Base-by-base conservation (phyloP, 2,113 vertebrate genomes). In the Bolborhynchus lineola region DNA sequence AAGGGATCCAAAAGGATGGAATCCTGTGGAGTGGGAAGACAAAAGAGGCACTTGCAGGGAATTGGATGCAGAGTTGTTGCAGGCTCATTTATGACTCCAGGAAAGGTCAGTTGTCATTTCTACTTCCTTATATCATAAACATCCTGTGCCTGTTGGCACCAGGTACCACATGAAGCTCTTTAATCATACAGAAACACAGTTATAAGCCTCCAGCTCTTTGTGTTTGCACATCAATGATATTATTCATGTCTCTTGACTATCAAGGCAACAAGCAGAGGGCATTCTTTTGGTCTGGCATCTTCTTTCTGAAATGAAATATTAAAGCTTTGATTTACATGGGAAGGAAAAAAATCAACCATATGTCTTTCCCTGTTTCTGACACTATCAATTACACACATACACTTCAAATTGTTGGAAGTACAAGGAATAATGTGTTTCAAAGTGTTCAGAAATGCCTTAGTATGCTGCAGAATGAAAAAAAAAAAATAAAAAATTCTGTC, bases 41-140 rank as follows among this genome's bases (percentile, higher is more conserved):
- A 10, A 81, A 86, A 84, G 60, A 71, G 18, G 10, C 17, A 52
- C 52, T 57, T 65, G 18, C 18, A 72, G 15, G 39, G 65, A 90
- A 67, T 37, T 42, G 77, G 84, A 20, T 35, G 42, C 39, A n/a
- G 60, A 90, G 71, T 93, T 90, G 16, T 83, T 78, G 35, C 57
- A 55, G 57, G 44, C 52, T 92, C 72, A 76, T 82, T 95, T 88
- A 26, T 83, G 82, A 63, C 84, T 90, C 64, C 81, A 92, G 55
- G 59, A 90, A 92, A 95, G 92, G 95, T 96, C 87, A 92, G 53
- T 80, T 95, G 88, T 93, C 85, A 88, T 88, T 94, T 95, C 46
- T 63, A 3, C 50, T 89, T 28, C 14, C 29, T 95, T 94, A 71
- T 50, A 68, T 91, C 77, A 86, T 76, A 91, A 96, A 82, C 83